These are phyloP conservation scores for Vicugna pacos DNA, from an alignment of 2,113 vertebrate genomes.

Conservation along the genomic window DNA sequence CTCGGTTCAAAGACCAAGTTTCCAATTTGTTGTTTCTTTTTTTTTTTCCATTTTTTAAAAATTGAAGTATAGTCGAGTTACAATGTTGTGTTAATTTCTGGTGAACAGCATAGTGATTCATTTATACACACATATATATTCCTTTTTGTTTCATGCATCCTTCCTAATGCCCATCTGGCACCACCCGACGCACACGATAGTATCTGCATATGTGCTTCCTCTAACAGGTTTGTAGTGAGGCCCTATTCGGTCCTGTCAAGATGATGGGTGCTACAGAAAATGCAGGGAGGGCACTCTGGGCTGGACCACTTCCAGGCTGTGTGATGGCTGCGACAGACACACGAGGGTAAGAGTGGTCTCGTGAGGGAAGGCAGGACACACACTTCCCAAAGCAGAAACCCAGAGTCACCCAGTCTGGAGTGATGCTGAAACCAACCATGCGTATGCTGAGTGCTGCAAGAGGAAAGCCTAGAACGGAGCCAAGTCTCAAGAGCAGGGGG, in stretches of 20 bases:
- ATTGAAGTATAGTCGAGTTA: too few species aligned
- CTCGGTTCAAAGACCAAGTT: background rate
- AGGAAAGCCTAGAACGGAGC: background rate
- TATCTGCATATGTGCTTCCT: background rate
- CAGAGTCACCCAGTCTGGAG: background rate
- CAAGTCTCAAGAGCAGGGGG: background rate
- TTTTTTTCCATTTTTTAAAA: too few species aligned
- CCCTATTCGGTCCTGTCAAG: background rate
- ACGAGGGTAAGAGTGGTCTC: rapidly evolving
- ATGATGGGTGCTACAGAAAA: background rate
- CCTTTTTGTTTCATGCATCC: background rate
- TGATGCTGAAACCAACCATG: background rate
- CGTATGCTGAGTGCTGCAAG: background rate
- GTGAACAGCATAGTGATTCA: too few species aligned
- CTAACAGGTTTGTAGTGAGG: background rate
- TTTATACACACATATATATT: too few species aligned
- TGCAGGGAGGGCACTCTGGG: background rate
- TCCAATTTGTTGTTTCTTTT: background rate
- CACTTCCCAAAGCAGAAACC: background rate
- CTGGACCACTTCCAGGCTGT: background rate
- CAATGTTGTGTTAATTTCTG: too few species aligned
- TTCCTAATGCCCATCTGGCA: background rate
- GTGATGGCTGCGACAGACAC: background rate
- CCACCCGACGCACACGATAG: rapidly evolving
- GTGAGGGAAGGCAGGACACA: background rate